These are phyloP conservation scores for Amblyteles armatorius DNA, from an alignment of 2,888 invertebrate species.

Conservation along the genomic window DNA sequence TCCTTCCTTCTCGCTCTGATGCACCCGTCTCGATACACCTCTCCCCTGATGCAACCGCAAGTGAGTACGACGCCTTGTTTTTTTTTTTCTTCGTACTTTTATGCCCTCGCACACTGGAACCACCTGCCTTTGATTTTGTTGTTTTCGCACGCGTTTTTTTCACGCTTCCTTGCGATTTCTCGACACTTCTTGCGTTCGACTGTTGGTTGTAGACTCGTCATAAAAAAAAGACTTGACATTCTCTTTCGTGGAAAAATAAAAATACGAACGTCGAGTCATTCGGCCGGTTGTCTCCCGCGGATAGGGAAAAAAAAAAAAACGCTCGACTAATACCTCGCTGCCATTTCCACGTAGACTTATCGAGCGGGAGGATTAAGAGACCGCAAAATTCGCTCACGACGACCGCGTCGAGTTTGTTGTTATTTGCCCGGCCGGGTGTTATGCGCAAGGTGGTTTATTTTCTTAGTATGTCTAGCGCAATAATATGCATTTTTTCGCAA, in stretches of 20 bases:
- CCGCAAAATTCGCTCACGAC: background rate
- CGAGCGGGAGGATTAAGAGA: background rate
- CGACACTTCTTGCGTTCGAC: too few relatives aligned
- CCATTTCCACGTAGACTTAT: background rate
- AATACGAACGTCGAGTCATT: too few relatives aligned
- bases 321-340: background rate
- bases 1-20: constrained; percentile 46
- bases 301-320: background rate
- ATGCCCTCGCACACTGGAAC: background rate
- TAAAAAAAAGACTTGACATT: too few relatives aligned
- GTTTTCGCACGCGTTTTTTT: background rate
- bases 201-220: too few relatives aligned
- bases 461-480: constrained; percentile 3
- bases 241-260: too few relatives aligned
- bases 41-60: constrained; percentile 75
- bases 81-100: background rate
- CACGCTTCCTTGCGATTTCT: too few relatives aligned
- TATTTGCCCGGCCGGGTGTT: background rate
- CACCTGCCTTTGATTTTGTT: background rate
- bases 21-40: constrained; percentile 66
- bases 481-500: constrained; percentile 26
- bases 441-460: constrained; percentile 21
- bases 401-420: background rate
- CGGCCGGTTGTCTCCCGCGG: background rate
- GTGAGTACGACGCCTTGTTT: constrained; percentile 72